Evolutionary conservation across 2,797 vertebrate species (phyloP).

Genomic region (Peromyscus aztecus): DNA sequence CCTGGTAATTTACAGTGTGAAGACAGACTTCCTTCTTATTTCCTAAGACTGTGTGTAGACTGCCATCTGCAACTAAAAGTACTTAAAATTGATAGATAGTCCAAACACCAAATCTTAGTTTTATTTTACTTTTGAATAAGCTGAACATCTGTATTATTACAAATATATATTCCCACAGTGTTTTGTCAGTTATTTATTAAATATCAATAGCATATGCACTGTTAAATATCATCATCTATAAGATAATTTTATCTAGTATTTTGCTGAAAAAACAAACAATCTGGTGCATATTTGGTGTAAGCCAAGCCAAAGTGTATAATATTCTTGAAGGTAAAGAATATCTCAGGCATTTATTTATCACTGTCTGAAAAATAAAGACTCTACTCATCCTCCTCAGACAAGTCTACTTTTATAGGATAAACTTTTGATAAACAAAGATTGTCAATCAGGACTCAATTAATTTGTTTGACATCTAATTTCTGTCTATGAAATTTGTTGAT

Average conservation of each 20-base stretch:
- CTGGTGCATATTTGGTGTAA: slow-evolving; percentile 65
- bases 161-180: slow-evolving; percentile 67
- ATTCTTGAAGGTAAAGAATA: slow-evolving; percentile 79
- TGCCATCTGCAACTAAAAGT: slow-evolving; percentile 87
- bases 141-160: slow-evolving; percentile 84
- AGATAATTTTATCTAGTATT: slow-evolving; percentile 77
- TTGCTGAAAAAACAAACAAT: slow-evolving; percentile 81
- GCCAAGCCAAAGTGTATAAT: slow-evolving; percentile 75
- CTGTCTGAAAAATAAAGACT: slow-evolving; percentile 68
- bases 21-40: slow-evolving; percentile 60
- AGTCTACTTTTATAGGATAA: slow-evolving; percentile 65
- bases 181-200: slow-evolving; percentile 84
- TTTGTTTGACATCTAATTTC: background rate
- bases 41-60: slow-evolving; percentile 81
- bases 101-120: slow-evolving; percentile 83
- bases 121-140: slow-evolving; percentile 84
- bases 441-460: slow-evolving; percentile 45
- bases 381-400: slow-evolving; percentile 20
- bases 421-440: slow-evolving; percentile 57
- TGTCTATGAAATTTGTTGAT: slow-evolving; percentile 54
- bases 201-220: slow-evolving; percentile 83
- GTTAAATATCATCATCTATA: slow-evolving; percentile 76
- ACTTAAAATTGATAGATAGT: slow-evolving; percentile 85
- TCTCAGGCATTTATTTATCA: slow-evolving; percentile 82
- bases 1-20: slow-evolving; percentile 83